Percentiles rank a stretch among this genome's conserved stretches.
These are phyloP conservation scores for Anguilla obscura DNA, from an alignment of 2,797 vertebrate genomes.

Conservation along the genomic window DNA sequence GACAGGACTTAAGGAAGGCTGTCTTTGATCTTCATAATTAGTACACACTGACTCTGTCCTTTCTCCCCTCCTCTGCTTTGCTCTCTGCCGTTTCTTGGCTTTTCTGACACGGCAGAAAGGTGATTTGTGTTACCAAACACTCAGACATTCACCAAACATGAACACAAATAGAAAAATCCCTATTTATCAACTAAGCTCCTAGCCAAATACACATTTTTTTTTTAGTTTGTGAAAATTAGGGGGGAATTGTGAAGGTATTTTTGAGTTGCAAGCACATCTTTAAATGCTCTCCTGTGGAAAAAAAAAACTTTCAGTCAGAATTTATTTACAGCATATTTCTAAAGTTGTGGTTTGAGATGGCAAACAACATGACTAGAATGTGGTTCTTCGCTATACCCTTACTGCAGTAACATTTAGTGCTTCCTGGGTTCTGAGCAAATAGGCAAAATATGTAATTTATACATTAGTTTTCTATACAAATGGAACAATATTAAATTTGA, in stretches of 20 bases:
- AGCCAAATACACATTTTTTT: background rate
- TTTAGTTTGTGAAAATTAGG: background rate
- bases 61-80: background rate
- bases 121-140: background rate
- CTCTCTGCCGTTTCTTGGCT: background rate
- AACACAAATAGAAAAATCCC: background rate
- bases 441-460: background rate
- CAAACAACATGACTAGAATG: background rate
- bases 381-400: background rate
- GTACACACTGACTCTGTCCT: background rate
- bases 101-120: background rate
- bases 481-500: background rate
- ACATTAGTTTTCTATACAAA: background rate
- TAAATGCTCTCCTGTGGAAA: background rate
- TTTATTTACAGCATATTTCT: background rate
- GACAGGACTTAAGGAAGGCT: background rate
- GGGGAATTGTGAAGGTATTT: background rate
- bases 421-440: background rate
- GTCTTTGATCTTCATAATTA: background rate
- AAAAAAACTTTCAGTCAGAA: too few relatives aligned
- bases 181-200: background rate
- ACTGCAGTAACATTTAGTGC: background rate
- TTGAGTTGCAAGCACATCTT: background rate
- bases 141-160: background rate
- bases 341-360: background rate